A percentile compares a stretch with the other conserved stretches of the same genome.
Conservation (phyloP, 2,113 vertebrate species). For the Potamarius usumacintae region DNA sequence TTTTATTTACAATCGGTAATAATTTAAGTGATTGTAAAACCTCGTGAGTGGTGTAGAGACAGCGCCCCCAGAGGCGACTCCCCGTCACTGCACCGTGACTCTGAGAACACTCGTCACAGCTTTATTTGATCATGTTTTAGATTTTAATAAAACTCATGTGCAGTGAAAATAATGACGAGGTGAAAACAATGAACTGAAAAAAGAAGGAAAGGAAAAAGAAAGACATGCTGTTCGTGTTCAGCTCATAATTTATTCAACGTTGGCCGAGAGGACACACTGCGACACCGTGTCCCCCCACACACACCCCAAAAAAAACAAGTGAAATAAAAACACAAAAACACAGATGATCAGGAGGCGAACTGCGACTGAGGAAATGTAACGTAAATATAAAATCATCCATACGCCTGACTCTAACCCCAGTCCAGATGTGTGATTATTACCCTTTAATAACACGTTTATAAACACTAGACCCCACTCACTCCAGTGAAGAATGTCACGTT, state of each 20-base stretch:
- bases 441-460: neutral
- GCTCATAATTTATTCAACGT: slow-evolving; percentile 20
- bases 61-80: neutral
- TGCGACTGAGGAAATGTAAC: neutral
- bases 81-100: neutral
- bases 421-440: neutral
- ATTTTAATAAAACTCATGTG: no score
- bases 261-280: neutral
- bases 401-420: neutral
- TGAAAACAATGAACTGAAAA: neutral
- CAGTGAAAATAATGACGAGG: neutral
- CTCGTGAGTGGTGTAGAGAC: neutral
- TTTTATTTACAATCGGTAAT: neutral
- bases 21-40: neutral
- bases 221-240: slow-evolving; percentile 2
- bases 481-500: neutral
- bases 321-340: neutral
- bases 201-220: neutral
- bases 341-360: neutral
- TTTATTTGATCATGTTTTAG: neutral
- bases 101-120: neutral
- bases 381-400: neutral
- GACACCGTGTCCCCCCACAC: neutral
- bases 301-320: neutral
- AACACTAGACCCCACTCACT: neutral